Base-by-base conservation (phyloP, 2,888 invertebrate species). In the Therioaphis trifolii region DNA sequence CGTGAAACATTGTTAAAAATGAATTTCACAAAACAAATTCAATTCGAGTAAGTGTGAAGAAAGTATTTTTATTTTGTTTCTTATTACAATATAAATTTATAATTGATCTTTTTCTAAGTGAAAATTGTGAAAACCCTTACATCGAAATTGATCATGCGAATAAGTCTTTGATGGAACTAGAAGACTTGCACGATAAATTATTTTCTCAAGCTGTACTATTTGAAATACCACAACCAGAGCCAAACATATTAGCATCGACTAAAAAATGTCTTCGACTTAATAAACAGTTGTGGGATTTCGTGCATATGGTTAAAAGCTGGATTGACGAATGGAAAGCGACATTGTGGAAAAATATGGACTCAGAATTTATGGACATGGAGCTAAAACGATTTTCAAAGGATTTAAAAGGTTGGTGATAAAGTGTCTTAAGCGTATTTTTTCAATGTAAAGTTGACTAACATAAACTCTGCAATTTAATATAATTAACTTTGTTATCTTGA, bases 311-410 rank as follows among this genome's bases (percentile, higher is more conserved):
- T 29, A 91, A 92, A 87, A 93, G 94, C 1, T 94, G 93, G 84
- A 93, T 98, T 84, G 93, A 94, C 77, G 95, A 95, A 88, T 98
- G 98, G 98, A 96, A 97, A 89, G 94, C 92, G 85, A 97, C 97
- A 0, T 93, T 94, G 0, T 98, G 98, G 98, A 94, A 94, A 88
- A 95, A 95, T 88, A 96, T 98, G 85, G 96, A 98, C 87, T 95
- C 97, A 2, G 98, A 98, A 87, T 93, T 92, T 79, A 96, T 98
- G 95, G 97, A 98, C 88, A 93, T 95, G 89, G 97, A 97, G 88
- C 95, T 97, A 89, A 98, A 98, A 89, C 94, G 95, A 87, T 95
- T 97, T 88, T 93, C 94, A 0, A 96, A 96, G 88, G 96, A 96
- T 86, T 89, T 96, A 46, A 91, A 95, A 86, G 92, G 95, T 92